Percentiles rank a stretch among this genome's conserved stretches.
Conservation (phyloP, 2,888 invertebrate species). For the Meiosimyza decipiens region DNA sequence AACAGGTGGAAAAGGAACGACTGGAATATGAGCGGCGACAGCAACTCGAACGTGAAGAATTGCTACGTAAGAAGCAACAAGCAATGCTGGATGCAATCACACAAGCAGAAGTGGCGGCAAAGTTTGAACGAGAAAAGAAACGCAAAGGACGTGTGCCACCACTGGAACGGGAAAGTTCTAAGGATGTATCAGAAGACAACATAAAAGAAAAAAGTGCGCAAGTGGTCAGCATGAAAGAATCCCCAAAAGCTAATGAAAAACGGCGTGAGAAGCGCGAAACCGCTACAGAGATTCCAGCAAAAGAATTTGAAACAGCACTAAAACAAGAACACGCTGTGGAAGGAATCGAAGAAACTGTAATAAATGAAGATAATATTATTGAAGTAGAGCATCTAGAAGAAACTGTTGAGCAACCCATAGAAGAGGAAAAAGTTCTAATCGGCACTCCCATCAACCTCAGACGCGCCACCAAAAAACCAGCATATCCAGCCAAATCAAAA, state of each 20-base stretch:
- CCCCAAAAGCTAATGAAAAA: neutral
- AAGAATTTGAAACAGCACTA: neutral
- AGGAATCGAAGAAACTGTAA: constrained; percentile 46
- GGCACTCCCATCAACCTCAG: constrained; percentile 65
- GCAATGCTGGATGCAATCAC: constrained; percentile 82
- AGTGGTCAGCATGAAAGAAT: neutral
- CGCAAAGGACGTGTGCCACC: constrained; percentile 55
- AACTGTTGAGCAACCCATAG: constrained; percentile 33
- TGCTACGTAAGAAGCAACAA: constrained; percentile 79
- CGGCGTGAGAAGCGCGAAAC: neutral
- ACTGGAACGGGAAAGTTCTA: constrained; percentile 40
- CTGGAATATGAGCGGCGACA: constrained; percentile 78
- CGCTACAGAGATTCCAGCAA: neutral
- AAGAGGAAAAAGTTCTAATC: constrained; percentile 63
- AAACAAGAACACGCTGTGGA: constrained; percentile 47
- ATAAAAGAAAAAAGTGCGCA: neutral
- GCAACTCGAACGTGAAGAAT: constrained; percentile 76
- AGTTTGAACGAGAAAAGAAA: constrained; percentile 73
- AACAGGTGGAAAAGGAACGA: constrained; percentile 75
- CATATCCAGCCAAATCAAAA: constrained; percentile 39
- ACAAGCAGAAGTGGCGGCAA: constrained; percentile 80
- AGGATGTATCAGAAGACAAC: neutral
- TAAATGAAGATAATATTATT: constrained; percentile 31
- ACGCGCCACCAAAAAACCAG: constrained; percentile 59
- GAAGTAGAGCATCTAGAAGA: neutral